Base-by-base conservation (phyloP, 2,888 invertebrate genomes). In the Macaria liturata region DNA sequence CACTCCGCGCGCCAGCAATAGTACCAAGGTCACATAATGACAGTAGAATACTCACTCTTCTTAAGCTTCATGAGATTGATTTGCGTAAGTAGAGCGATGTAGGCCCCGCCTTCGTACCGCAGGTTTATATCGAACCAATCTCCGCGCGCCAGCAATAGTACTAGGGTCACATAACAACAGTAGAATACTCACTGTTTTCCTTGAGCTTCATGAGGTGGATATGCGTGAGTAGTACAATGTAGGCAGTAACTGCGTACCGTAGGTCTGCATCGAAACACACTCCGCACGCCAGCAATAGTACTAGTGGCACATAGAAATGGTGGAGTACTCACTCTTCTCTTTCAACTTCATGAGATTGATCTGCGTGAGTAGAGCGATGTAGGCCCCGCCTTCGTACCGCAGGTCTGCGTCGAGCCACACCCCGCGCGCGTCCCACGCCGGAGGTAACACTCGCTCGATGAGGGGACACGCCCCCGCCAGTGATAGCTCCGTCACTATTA, bases 51-150 rank as follows among this genome's bases (percentile, higher is more conserved):
- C 84, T 81, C 3, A 91, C 91, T 86, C 62, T 91, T 91, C 74
- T 92, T 92, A n/a, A 92, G 85, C 74, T 91, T 90, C 84, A 92
- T 81, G 6, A 92, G 87, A 88, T 98, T 98, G 68, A 98, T 92
- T 81, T 98, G 97, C 2, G 98, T 98, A 78, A 97, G 96, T 40
- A 98, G 93, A 2, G 96, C 96, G 93, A 98, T 95, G 65, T 94
- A 94, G 45, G 97, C 94, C 66, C 94, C 93, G 50, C 97, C 97
- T 69, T 95, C 94, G 86, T 97, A 97, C 3, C 94, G 93, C 58
- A 98, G 84, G 75, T 97, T 96, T 9, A 98, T 89, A 84, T 98
- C 97, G 0, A 97, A 92, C 98, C 98, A 98, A 55, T 98, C 89
- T 42, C 98, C 98, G 75, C 95, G 94, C 67, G 95, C 94, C 20